Conservation (phyloP, 2,797 vertebrate genomes). For the Babyrousa celebensis region DNA sequence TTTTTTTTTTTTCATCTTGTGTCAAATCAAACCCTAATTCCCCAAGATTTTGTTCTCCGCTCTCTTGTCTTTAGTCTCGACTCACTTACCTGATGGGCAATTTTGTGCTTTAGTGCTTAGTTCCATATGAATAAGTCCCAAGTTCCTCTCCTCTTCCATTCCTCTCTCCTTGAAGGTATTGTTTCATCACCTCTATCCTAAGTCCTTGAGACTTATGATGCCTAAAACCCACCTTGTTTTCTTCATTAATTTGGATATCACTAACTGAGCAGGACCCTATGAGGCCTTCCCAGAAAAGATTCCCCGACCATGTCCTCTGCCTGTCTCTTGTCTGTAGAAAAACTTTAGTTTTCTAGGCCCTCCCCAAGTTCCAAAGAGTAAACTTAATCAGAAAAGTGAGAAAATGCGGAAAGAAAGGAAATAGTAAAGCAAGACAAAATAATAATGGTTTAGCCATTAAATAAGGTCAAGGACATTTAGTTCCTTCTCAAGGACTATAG, state of each 20-base stretch:
- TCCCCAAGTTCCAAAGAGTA: background rate
- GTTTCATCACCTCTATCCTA: background rate
- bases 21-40: background rate
- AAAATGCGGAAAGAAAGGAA: background rate
- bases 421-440: background rate
- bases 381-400: background rate
- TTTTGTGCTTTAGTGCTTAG: background rate
- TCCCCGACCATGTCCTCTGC: background rate
- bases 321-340: background rate
- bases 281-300: background rate
- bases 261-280: background rate
- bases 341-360: background rate
- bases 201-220: background rate
- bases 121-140: background rate
- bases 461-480: background rate
- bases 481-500: background rate
- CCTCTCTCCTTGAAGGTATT: background rate
- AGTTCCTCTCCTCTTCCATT: background rate
- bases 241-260: background rate
- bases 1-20: background rate
- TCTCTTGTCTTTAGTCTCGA: background rate
- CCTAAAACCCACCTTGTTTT: background rate
- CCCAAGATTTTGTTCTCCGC: background rate
- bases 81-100: background rate
- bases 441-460: background rate